phyloP scores from a whole-genome alignment of 2,113 vertebrate genomes.

The Synchiropus splendidus region DNA sequence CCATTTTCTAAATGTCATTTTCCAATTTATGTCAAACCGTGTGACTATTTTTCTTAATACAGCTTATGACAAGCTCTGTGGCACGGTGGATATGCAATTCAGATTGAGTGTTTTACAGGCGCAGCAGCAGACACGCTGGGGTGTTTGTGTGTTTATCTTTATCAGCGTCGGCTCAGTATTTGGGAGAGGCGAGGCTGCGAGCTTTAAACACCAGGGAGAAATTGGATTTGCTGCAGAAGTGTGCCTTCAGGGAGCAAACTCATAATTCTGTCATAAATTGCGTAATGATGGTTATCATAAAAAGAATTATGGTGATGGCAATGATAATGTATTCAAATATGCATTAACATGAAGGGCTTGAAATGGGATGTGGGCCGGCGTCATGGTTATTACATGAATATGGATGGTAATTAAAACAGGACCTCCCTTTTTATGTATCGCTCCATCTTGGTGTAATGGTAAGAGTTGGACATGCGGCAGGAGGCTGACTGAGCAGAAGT shows the following conservation, averaged over 20 bases:
- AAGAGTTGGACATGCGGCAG: slow-evolving; percentile 16
- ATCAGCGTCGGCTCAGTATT: slow-evolving; percentile 59
- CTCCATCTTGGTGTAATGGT: slow-evolving; percentile 48
- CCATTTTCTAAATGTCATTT: slow-evolving; percentile 82
- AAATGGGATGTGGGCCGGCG: slow-evolving; percentile 48
- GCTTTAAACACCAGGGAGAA: slow-evolving; percentile 30
- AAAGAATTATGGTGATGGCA: slow-evolving; percentile 61
- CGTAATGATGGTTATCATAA: slow-evolving; percentile 65
- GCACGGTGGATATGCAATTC: slow-evolving; percentile 75
- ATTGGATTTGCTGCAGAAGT: slow-evolving; percentile 50
- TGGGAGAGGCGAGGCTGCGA: slow-evolving; percentile 28
- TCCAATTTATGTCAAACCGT: slow-evolving; percentile 85
- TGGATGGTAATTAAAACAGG: slow-evolving; percentile 67
- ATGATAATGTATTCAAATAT: slow-evolving; percentile 71
- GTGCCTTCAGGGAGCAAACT: slow-evolving; percentile 52
- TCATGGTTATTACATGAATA: slow-evolving; percentile 62
- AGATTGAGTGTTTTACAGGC: slow-evolving; percentile 71
- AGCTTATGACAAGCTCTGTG: slow-evolving; percentile 77
- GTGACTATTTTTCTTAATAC: slow-evolving; percentile 85
- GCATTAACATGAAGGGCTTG: slow-evolving; percentile 58
- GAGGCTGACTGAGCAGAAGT: slow-evolving; percentile 19
- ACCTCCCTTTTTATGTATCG: slow-evolving; percentile 49
- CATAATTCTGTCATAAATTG: slow-evolving; percentile 61
- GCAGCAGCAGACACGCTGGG: slow-evolving; percentile 52
- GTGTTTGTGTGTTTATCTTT: slow-evolving; percentile 71